Conservation (phyloP, 2,113 vertebrate species). For the Platycercus adscitus region DNA sequence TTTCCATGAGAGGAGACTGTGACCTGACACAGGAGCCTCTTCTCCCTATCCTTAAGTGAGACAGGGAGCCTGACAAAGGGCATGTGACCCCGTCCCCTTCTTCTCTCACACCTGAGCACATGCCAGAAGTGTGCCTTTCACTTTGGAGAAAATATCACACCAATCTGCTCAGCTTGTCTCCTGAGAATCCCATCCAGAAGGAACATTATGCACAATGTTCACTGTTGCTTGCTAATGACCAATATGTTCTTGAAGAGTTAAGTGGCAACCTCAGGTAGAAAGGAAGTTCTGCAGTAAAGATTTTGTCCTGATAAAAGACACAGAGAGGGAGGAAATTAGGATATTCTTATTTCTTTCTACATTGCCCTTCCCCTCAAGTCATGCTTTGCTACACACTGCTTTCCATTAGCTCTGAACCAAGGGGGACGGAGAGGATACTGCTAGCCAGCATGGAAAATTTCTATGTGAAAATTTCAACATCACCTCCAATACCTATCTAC, state of each 20-base stretch:
- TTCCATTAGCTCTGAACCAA: slow-evolving; percentile 33
- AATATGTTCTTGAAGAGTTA: background rate
- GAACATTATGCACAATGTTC: background rate
- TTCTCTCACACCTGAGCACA: background rate
- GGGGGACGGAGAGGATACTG: background rate
- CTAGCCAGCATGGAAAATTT: slow-evolving; percentile 61
- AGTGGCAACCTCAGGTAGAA: background rate
- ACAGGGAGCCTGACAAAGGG: background rate
- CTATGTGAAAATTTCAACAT: slow-evolving; percentile 54
- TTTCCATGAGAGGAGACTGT: background rate
- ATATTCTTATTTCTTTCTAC: background rate
- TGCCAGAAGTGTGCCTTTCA: background rate
- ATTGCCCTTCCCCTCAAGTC: background rate
- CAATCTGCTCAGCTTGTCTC: background rate
- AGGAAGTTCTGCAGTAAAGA: background rate
- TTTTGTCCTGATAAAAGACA: background rate
- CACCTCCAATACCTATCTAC: slow-evolving; percentile 50
- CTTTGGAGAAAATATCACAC: background rate
- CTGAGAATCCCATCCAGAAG: background rate
- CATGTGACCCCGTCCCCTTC: background rate
- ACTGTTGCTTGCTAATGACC: background rate
- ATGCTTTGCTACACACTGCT: slow-evolving; percentile 6
- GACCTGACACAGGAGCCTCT: background rate
- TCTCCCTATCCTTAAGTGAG: background rate
- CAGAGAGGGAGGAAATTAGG: background rate